Evolutionary conservation across 2,113 vertebrate genomes (phyloP).

Genomic region (rat (Rattus norvegicus)): GRCr8 NC_086027.1:113291501-113292000

Average conservation of each 20-base stretch:
- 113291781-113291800: neutral
- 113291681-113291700: neutral
- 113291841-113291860: neutral
- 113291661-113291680: too few relatives aligned
- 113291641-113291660: too few relatives aligned
- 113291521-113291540: neutral
- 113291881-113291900: neutral
- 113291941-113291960: neutral
- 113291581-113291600: neutral
- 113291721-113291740: constrained; percentile 72
- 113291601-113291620: too few relatives aligned
- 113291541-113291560: neutral
- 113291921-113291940: neutral
- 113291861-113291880: neutral
- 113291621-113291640: too few relatives aligned
- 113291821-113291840: constrained; percentile 39
- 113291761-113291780: constrained; percentile 59
- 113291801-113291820: neutral
- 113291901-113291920: neutral
- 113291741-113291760: constrained; percentile 72
- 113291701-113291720: constrained; percentile 67
- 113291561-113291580: neutral
- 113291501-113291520: neutral
- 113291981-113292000: neutral
- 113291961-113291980: neutral